phyloP scores from a whole-genome alignment of 2,888 invertebrate species.

The Abrostola tripartita region DNA sequence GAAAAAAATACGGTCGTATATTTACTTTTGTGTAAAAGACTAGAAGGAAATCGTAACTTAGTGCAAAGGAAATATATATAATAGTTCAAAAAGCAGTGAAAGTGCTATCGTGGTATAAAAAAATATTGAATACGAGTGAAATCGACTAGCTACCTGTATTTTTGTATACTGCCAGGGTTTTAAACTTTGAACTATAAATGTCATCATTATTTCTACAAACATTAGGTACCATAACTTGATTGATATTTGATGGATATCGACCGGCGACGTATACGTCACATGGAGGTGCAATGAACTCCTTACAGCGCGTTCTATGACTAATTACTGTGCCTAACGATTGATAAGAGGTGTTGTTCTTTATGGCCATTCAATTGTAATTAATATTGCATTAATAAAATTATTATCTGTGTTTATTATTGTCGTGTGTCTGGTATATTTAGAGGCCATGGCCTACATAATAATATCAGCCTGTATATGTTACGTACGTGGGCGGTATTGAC shows the following conservation, averaged over 20 bases:
- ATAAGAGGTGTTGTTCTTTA: slow-evolving; percentile 27
- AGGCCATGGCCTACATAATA: slow-evolving; percentile 24
- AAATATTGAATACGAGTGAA: no score
- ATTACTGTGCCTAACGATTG: slow-evolving; percentile 27
- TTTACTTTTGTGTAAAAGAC: no score
- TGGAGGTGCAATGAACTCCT: slow-evolving; percentile 41
- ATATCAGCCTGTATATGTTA: background rate
- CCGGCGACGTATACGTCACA: slow-evolving; percentile 19
- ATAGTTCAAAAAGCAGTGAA: no score
- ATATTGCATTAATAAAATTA: slow-evolving; percentile 9
- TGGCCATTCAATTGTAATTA: slow-evolving; percentile 21
- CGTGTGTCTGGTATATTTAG: slow-evolving; percentile 4
- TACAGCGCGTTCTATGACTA: slow-evolving; percentile 26
- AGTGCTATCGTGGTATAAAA: no score
- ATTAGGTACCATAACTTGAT: slow-evolving; percentile 20
- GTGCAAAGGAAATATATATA: no score
- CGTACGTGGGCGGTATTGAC: background rate
- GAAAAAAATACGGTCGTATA: no score
- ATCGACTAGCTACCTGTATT: no score
- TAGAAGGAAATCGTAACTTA: no score
- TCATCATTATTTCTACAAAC: slow-evolving; percentile 31
- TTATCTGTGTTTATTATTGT: background rate
- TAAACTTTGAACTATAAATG: slow-evolving; percentile 17
- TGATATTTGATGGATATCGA: slow-evolving; percentile 24
- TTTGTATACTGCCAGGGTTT: no score